These are phyloP conservation scores for Acronicta alni DNA, from an alignment of 2,888 invertebrate genomes.

Conservation along the genomic window DNA sequence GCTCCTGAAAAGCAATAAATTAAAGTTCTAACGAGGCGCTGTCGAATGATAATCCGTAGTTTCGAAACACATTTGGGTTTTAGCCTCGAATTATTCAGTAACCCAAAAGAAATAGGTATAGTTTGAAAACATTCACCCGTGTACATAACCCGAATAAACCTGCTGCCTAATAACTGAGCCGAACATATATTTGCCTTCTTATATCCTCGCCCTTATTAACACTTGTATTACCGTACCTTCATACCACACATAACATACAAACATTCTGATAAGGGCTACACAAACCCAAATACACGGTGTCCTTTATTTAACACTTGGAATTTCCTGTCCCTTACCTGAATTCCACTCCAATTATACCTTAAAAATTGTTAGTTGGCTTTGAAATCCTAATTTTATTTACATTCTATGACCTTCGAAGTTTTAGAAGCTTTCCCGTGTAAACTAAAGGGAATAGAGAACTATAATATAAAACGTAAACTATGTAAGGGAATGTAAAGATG, in stretches of 20 bases:
- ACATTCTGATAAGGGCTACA: conserved; percentile 49
- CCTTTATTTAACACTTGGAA: conserved; percentile 45
- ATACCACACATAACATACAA: conserved; percentile 31
- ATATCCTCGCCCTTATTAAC: conserved; percentile 42
- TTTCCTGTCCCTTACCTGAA: conserved; percentile 37
- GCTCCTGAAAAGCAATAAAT: conserved; percentile 43
- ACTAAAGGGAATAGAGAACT: conserved; percentile 34
- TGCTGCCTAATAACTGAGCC: conserved; percentile 24
- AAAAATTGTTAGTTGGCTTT: conserved; percentile 52
- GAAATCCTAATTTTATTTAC: conserved; percentile 51
- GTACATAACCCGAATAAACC: conserved; percentile 45
- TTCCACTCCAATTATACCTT: conserved; percentile 46
- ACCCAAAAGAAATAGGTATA: background rate
- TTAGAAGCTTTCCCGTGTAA: conserved; percentile 54
- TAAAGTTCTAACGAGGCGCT: conserved; percentile 31
- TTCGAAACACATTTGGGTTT: conserved; percentile 35
- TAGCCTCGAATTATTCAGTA: conserved; percentile 16
- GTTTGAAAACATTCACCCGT: conserved; percentile 32
- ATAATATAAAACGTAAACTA: conserved; percentile 45
- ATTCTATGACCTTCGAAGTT: conserved; percentile 52
- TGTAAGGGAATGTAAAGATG: conserved; percentile 17
- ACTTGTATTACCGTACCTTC: conserved; percentile 26
- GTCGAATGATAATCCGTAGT: conserved; percentile 37
- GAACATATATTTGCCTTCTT: conserved; percentile 43
- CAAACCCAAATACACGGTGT: conserved; percentile 21